A percentile compares a stretch with the other conserved stretches of the same genome.
Conservation (phyloP, 2,888 invertebrate species). For the Pyralis farinalis region DNA sequence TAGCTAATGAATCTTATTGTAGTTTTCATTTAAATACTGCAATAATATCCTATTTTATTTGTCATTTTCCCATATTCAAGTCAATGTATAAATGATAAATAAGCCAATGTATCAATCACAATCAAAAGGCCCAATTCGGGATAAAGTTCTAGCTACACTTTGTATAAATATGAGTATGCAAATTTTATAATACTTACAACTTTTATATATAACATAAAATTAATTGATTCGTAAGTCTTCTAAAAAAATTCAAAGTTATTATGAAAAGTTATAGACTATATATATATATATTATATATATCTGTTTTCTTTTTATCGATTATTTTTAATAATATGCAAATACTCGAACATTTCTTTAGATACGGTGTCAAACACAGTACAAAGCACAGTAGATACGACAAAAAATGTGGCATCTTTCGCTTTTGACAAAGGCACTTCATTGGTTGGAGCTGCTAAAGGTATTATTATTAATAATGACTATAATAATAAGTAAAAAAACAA, state of each 20-base stretch:
- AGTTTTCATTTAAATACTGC: not conserved
- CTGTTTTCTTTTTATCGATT: not conserved
- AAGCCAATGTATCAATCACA: constrained; percentile 30
- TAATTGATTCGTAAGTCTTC: constrained; percentile 17
- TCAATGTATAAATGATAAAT: constrained; percentile 19
- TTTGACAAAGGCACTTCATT: constrained; percentile 42
- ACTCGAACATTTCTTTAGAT: constrained; percentile 21
- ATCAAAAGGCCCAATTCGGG: constrained; percentile 31
- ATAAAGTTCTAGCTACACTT: constrained; percentile 31
- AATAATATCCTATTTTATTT: not conserved
- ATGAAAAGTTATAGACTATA: constrained; percentile 20
- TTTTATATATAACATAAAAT: constrained; percentile 25
- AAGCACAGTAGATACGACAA: constrained; percentile 44
- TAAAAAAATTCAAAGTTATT: constrained; percentile 19
- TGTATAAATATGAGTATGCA: too few species aligned
- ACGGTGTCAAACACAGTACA: constrained; percentile 38
- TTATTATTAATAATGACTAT: too few species aligned
- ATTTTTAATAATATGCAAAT: constrained; percentile 12
- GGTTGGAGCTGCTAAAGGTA: constrained; percentile 43
- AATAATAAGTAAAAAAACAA: too few species aligned
- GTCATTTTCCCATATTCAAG: not conserved
- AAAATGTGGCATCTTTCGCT: constrained; percentile 39
- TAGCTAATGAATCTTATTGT: too few species aligned
- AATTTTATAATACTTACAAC: too few species aligned
- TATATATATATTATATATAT: too few species aligned